A percentile compares a stretch with the other conserved stretches of the same genome.
Evolutionary conservation across 2,888 invertebrate genomes (phyloP).

Genomic region (Melanophora roralis): DNA sequence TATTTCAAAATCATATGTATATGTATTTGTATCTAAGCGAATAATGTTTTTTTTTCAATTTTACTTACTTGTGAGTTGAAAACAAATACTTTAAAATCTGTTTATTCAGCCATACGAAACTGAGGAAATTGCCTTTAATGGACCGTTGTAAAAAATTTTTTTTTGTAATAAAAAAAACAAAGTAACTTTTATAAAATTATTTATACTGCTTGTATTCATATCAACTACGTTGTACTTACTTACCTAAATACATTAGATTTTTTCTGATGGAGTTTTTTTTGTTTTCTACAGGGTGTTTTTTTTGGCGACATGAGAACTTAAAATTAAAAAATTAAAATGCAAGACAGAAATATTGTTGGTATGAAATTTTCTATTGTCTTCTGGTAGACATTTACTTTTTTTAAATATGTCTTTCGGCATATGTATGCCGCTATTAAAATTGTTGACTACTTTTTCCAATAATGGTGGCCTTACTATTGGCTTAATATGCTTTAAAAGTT

Average conservation of each 20-base stretch:
- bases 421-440: no score
- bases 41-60: neutral
- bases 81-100: constrained; percentile 6
- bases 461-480: no score
- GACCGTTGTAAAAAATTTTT: constrained; percentile 43
- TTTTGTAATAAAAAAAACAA: constrained; percentile 1
- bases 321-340: no score
- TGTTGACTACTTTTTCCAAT: no score
- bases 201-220: constrained; percentile 4
- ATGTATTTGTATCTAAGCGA: neutral
- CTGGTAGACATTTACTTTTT: no score
- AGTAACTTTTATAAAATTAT: constrained; percentile 33
- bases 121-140: constrained; percentile 62
- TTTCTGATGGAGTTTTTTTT: neutral
- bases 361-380: no score
- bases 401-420: no score
- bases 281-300: neutral
- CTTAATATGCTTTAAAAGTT: no score
- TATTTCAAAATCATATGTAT: neutral
- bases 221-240: constrained; percentile 13
- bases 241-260: neutral
- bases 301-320: no score
- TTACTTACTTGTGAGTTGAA: no score
- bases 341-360: no score
- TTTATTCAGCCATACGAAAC: constrained; percentile 48